Conservation (phyloP, 2,113 vertebrate species). For the Thermophis baileyi region DNA sequence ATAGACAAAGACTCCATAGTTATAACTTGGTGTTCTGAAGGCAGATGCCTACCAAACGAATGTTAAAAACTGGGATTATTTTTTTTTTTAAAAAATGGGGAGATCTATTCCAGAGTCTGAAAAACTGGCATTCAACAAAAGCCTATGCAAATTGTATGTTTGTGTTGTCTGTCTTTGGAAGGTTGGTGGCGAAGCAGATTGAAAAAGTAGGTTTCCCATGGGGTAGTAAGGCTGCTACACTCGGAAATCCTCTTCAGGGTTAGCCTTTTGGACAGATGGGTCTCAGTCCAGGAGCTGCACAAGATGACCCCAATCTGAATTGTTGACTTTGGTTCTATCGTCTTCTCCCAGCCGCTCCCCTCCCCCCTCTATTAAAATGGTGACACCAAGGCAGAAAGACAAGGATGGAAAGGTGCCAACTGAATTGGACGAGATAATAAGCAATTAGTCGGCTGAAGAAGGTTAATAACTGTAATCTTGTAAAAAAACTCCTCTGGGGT, state of each 20-base stretch:
- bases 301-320: not conserved
- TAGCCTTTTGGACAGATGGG: slow-evolving; percentile 7
- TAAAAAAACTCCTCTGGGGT: slow-evolving; percentile 5
- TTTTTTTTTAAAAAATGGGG: not conserved
- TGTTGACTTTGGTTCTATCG: not conserved
- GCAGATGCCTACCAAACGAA: not conserved
- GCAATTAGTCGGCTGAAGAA: slow-evolving; percentile 14
- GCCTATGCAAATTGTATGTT: not conserved
- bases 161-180: not conserved
- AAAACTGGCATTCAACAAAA: not conserved
- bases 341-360: not conserved
- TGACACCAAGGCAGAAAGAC: not conserved
- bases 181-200: not conserved
- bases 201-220: not conserved
- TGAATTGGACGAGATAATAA: slow-evolving; percentile 3
- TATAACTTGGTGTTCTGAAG: not conserved
- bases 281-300: not conserved
- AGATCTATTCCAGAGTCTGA: not conserved
- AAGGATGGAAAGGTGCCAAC: slow-evolving; percentile 16
- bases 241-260: not conserved
- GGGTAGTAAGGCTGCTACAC: not conserved
- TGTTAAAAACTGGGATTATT: not conserved
- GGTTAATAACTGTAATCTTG: not conserved
- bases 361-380: not conserved
- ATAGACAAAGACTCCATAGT: too few relatives aligned